Evolutionary conservation across 2,113 vertebrate species (phyloP).

Genomic region (Paedocypris sp.): DNA sequence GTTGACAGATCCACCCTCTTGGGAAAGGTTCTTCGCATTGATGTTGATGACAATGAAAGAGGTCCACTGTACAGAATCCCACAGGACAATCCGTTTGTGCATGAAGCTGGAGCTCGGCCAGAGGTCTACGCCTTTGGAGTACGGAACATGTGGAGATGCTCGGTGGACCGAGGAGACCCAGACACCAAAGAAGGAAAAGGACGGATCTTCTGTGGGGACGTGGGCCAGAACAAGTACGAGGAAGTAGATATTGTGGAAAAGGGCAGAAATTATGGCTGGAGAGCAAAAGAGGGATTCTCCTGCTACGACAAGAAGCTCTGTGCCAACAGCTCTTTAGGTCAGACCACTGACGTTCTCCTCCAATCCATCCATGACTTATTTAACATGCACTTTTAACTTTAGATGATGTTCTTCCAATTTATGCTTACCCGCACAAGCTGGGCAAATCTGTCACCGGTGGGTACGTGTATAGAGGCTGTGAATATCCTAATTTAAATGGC

Average conservation of each 20-base stretch:
- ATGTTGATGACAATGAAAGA: slow-evolving; percentile 69
- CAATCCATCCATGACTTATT: not conserved
- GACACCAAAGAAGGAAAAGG: slow-evolving; percentile 72
- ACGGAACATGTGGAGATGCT: slow-evolving; percentile 97
- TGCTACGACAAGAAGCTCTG: slow-evolving; percentile 95
- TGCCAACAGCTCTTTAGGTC: slow-evolving; percentile 80
- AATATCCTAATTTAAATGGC: slow-evolving; percentile 87
- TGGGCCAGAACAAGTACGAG: slow-evolving; percentile 93
- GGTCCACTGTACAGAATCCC: slow-evolving; percentile 78
- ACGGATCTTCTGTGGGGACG: slow-evolving; percentile 88
- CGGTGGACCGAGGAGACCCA: slow-evolving; percentile 80
- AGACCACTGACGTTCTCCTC: not conserved
- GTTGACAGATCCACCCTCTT: slow-evolving; percentile 74
- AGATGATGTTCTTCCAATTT: slow-evolving; percentile 90
- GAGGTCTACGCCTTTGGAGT: slow-evolving; percentile 85
- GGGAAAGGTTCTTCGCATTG: slow-evolving; percentile 87
- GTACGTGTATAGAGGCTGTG: slow-evolving; percentile 85
- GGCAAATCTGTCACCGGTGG: slow-evolving; percentile 92
- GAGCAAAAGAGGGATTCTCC: slow-evolving; percentile 87
- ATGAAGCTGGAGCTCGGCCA: slow-evolving; percentile 64
- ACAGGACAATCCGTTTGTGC: slow-evolving; percentile 76
- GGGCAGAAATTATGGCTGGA: slow-evolving; percentile 90
- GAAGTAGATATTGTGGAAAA: slow-evolving; percentile 85
- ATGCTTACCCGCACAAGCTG: slow-evolving; percentile 83
- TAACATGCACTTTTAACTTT: not conserved